Evolutionary conservation across 2,797 vertebrate genomes (phyloP), one percentile per base, ranked within the genome.

Genomic region (Todus mexicanus): DNA sequence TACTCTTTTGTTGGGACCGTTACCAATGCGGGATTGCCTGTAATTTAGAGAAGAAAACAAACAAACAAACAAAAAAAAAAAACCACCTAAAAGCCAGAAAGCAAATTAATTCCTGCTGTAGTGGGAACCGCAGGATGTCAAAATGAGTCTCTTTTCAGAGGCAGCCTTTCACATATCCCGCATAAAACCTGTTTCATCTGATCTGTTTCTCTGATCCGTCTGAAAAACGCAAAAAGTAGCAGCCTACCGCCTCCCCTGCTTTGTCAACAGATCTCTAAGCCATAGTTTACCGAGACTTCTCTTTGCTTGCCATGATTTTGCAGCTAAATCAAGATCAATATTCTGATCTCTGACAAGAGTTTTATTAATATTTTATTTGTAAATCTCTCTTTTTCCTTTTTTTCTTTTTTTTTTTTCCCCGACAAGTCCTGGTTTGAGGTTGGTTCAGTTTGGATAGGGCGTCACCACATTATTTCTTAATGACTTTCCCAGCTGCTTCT

Each of bases 401-500:
- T 26, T 26, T 50, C 23, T 50, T 48, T 25, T 48, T 48, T 48
- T 25, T 48, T 48, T 48, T 26, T 13, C 23, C 12, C 98, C 97
- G 96, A 97, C 98, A 97, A 96, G 97, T 97, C 98, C 96, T 97
- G 97, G 93, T 97, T 98, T 97, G 97, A 97, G 97, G 97, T 98
- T 98, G 97, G 98, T 98, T 98, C 97, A 96, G 97, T 98, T 98
- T 98, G 98, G 98, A 97, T 97, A 97, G 98, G 98, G 98, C 98
- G 98, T 99, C 98, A 98, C 98, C 96, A 96, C 98, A 98, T 98
- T 98, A 98, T 98, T 98, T 98, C 98, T 98, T 97, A 97, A 98
- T 98, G 96, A 98, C 97, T 96, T 98, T 98, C 98, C 97, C 98
- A 98, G 98, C 98, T 98, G 98, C 98, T 98, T 97, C 98, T 98